A percentile compares a stretch with the other conserved stretches of the same genome.
Conservation (phyloP, 2,888 invertebrate species). For the Sinhomidia bicolor region DNA sequence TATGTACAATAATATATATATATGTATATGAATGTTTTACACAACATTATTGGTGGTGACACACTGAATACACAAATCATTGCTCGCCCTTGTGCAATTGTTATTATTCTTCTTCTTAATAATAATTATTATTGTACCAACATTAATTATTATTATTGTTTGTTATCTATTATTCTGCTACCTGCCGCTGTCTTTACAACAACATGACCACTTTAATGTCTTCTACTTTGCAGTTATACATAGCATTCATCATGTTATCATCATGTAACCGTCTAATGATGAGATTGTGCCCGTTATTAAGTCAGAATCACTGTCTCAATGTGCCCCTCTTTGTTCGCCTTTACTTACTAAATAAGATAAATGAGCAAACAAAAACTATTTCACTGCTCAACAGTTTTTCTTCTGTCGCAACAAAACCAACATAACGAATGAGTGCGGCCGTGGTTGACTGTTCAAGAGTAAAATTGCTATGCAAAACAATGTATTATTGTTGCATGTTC, state of each 20-base stretch:
- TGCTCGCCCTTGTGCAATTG: neutral
- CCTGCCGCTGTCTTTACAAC: too few species aligned
- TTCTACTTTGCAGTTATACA: neutral
- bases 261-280: neutral
- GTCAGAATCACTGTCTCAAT: too few species aligned
- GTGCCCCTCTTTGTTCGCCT: neutral
- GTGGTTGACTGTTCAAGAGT: too few species aligned
- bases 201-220: neutral
- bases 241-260: neutral
- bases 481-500: too few species aligned
- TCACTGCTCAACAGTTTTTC: neutral
- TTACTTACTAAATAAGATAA: too few species aligned
- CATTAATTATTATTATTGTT: neutral
- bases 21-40: too few species aligned
- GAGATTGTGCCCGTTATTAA: neutral
- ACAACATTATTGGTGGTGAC: too few species aligned
- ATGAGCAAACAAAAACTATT: too few species aligned
- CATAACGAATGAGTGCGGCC: neutral
- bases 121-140: neutral
- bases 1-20: too few species aligned
- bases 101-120: neutral
- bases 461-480: too few species aligned
- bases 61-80: too few species aligned
- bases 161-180: too few species aligned
- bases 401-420: neutral